Conservation (phyloP, 2,888 invertebrate species). For the Cyclophora punctaria region DNA sequence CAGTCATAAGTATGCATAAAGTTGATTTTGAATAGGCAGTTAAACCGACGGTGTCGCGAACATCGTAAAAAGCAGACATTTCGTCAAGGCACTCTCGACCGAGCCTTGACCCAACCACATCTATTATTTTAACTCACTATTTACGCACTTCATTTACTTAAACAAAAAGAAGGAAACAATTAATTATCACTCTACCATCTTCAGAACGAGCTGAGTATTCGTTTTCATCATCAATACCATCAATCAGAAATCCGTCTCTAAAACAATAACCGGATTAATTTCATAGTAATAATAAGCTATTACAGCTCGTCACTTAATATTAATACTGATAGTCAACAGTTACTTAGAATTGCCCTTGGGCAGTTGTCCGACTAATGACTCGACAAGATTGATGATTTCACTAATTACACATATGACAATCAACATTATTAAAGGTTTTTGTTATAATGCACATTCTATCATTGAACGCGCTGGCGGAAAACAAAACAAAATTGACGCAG, state of each 20-base stretch:
- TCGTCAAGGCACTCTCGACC: slow-evolving; percentile 23
- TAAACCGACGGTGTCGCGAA: slow-evolving; percentile 24
- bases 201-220: slow-evolving; percentile 14
- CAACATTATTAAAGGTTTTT: slow-evolving; percentile 55
- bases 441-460: slow-evolving; percentile 23
- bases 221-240: slow-evolving; percentile 40
- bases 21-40: slow-evolving; percentile 31
- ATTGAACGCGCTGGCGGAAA: slow-evolving; percentile 19
- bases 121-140: slow-evolving; percentile 17
- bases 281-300: slow-evolving; percentile 60
- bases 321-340: slow-evolving; percentile 60
- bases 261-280: slow-evolving; percentile 69
- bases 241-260: slow-evolving; percentile 61
- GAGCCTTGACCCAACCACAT: slow-evolving; percentile 31
- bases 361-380: slow-evolving; percentile 58
- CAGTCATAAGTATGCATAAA: slow-evolving; percentile 24
- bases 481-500: slow-evolving; percentile 6
- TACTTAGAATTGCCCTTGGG: slow-evolving; percentile 66
- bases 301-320: slow-evolving; percentile 56
- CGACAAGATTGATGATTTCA: slow-evolving; percentile 64
- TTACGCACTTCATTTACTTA: slow-evolving; percentile 17
- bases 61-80: slow-evolving; percentile 30
- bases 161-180: slow-evolving; percentile 20
- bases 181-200: slow-evolving; percentile 14
- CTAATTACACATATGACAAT: slow-evolving; percentile 70